Evolutionary conservation across 2,113 vertebrate species (phyloP).

Genomic region (Python bivittatus): DNA sequence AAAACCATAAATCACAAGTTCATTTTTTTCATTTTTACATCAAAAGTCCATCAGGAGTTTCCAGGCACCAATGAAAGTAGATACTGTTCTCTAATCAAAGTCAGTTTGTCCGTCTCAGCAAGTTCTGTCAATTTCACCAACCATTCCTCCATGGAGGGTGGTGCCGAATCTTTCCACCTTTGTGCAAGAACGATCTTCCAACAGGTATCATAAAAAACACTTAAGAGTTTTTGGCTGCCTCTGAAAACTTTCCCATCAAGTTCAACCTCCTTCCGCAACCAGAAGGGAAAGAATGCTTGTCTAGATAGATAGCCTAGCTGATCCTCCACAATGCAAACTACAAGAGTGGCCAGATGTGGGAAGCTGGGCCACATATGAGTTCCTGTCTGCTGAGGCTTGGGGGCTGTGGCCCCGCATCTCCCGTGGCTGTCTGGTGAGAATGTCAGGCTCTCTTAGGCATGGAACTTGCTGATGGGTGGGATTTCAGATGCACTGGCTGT

Average conservation of each 20-base stretch:
- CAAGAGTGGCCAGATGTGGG: not conserved
- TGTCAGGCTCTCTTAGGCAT: slow-evolving; percentile 5
- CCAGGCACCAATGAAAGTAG: too few relatives aligned
- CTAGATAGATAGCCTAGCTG: not conserved
- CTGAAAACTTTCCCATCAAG: not conserved
- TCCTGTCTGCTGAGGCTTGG: not conserved
- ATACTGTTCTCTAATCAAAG: too few relatives aligned
- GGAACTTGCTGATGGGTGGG: slow-evolving; percentile 19
- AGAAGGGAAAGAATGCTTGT: not conserved
- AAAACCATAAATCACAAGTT: too few relatives aligned
- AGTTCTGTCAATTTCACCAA: too few relatives aligned
- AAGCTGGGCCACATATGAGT: not conserved
- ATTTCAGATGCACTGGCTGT: slow-evolving; percentile 2
- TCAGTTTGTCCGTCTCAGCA: too few relatives aligned
- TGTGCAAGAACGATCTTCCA: not conserved
- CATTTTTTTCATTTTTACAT: too few relatives aligned
- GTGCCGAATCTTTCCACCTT: too few relatives aligned
- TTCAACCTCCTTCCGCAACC: not conserved
- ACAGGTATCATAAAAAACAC: not conserved
- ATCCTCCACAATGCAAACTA: not conserved
- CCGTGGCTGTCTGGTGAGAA: slow-evolving; percentile 3
- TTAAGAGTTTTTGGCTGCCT: not conserved
- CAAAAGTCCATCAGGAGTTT: too few relatives aligned
- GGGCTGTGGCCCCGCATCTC: not conserved
- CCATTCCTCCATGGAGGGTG: too few relatives aligned